Base-by-base conservation (phyloP, 2,797 vertebrate genomes). In the Urosaurus nigricauda region DNA sequence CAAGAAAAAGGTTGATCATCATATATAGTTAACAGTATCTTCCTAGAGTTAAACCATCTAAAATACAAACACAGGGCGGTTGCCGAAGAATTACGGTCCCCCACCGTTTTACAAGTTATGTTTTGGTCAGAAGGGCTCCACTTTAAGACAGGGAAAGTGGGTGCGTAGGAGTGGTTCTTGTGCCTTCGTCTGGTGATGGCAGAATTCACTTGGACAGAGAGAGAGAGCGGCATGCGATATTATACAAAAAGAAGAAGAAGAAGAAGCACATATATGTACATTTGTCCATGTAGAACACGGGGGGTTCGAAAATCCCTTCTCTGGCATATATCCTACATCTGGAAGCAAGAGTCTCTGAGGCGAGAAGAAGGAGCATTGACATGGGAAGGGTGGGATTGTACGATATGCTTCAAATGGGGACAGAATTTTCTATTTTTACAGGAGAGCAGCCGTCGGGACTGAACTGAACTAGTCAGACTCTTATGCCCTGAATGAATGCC, bases 31-130 rank as follows among this genome's bases (percentile, higher is more conserved):
- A 65, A 90, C 73, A 86, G 91, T 90, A 83, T 87, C 89, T 43
- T 5, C 91, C 91, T 92, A 94, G 92, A 94, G 93, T 51, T 89
- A 84, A 94, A 91, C 86, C 92, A 92, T 87, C 93, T 88, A 85
- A 32, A 37, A 63, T 32, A 94, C 95, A 93, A 92, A 92, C 93
- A 94, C 87, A 21, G 79, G 81, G 91, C 47, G 81, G 65, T 11
- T 11, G 40, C 43, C 85, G 88, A 85, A 90, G 90, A 93, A 92
- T 53, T 92, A 91, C 88, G 87, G 87, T 79, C 91, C 91, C 94
- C 79, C 74, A 0, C 7, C 7, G 4, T 21, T 43, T 86, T 85
- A 92, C 93, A 81, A 26, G 56, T 35, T 17, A 89, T 65, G 65
- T 47, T 78, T 84, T 7, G 91, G 85, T 43, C 35, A 63, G 60